Percentiles rank a stretch among this genome's conserved stretches.
Evolutionary conservation across 2,797 vertebrate species (phyloP).

Genomic region (Ceyx erithaca): DNA sequence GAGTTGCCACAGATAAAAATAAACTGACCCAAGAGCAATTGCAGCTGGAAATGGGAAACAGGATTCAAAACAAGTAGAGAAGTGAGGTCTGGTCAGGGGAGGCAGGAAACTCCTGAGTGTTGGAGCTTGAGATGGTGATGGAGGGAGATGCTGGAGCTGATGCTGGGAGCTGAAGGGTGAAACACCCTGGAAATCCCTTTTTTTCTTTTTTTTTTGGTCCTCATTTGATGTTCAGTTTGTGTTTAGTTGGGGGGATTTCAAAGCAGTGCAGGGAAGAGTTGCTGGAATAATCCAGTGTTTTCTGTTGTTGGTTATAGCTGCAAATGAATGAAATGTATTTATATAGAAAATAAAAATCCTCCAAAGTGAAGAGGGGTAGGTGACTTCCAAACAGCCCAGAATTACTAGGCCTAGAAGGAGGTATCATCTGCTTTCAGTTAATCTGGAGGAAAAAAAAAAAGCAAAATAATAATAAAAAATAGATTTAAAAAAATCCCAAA

Average conservation of each 20-base stretch:
- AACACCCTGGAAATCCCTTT: background rate
- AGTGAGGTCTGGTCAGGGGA: background rate
- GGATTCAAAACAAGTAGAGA: background rate
- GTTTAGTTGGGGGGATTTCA: background rate
- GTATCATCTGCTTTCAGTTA: conserved; percentile 7
- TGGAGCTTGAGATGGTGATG: background rate
- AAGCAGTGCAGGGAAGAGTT: background rate
- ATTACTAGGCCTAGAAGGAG: background rate
- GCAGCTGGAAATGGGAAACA: background rate
- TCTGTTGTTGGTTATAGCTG: background rate
- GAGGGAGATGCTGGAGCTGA: background rate
- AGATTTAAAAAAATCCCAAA: too few species aligned
- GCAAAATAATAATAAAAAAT: background rate
- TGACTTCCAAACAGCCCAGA: background rate
- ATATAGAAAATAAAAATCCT: conserved; percentile 12
- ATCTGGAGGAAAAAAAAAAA: background rate
- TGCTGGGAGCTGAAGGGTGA: background rate
- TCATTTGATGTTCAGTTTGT: background rate
- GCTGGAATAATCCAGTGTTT: background rate
- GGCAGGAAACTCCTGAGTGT: background rate
- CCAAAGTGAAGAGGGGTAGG: background rate
- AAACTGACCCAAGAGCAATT: background rate
- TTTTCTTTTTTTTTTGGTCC: background rate
- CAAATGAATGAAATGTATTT: conserved; percentile 42
- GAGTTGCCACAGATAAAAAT: background rate